These are phyloP conservation scores for Drosophila neotestacea DNA, from an alignment of 2,888 invertebrate genomes.

Conservation along the genomic window DNA sequence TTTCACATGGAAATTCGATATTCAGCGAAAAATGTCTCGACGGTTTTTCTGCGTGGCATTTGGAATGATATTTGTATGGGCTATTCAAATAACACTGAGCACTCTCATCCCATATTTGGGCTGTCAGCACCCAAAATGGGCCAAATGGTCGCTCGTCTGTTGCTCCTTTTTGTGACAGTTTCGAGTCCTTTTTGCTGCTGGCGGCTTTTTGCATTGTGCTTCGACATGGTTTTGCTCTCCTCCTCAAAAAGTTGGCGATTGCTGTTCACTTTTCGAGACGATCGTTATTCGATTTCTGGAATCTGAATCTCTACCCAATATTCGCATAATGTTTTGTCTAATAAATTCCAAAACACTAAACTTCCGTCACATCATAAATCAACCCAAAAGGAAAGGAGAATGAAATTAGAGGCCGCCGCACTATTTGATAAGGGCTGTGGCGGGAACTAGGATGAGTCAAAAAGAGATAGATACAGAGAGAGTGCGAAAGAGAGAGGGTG, in stretches of 20 bases:
- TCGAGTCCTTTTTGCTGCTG: constrained; percentile 64
- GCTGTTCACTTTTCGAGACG: constrained; percentile 48
- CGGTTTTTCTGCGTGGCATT: constrained; percentile 42
- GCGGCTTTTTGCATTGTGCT: constrained; percentile 44
- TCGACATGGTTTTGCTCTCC: constrained; percentile 13
- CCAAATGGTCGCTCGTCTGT: constrained; percentile 48
- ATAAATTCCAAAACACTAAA: constrained; percentile 76
- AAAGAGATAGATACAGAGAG: not conserved
- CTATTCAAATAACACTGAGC: constrained; percentile 47
- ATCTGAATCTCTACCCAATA: constrained; percentile 39
- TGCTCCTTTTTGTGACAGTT: constrained; percentile 74
- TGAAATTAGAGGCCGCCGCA: constrained; percentile 46
- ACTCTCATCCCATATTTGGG: constrained; percentile 47
- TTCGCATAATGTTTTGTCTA: constrained; percentile 68
- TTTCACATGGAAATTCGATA: constrained; percentile 16
- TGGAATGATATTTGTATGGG: constrained; percentile 24
- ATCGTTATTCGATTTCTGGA: constrained; percentile 39
- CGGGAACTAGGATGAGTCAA: constrained; percentile 16
- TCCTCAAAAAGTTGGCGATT: constrained; percentile 38
- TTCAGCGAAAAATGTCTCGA: constrained; percentile 58
- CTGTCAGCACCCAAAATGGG: constrained; percentile 19
- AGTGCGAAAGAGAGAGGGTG: constrained; percentile 4
- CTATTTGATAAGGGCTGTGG: constrained; percentile 60
- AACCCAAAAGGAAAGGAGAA: constrained; percentile 30
- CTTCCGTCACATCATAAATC: constrained; percentile 78